phyloP scores from a whole-genome alignment of 2,113 vertebrate species.

The Phainopepla nitens region DNA sequence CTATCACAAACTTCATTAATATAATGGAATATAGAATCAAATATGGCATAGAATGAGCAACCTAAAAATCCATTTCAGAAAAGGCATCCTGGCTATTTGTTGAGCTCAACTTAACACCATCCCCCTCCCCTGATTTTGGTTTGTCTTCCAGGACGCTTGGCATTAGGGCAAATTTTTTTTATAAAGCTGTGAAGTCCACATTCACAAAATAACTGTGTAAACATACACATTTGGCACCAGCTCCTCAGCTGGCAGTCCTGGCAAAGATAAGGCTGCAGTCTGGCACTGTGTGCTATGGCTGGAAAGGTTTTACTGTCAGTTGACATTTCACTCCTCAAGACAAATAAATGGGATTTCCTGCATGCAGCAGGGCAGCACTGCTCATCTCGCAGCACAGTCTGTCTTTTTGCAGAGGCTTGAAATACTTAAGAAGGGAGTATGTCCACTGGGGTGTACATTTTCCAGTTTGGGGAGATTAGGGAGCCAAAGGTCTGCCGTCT shows the following conservation, averaged over 20 bases:
- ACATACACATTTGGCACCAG: not conserved
- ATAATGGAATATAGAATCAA: not conserved
- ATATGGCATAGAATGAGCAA: not conserved
- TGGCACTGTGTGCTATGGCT: not conserved
- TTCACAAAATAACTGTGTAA: not conserved
- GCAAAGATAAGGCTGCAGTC: not conserved
- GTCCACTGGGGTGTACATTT: not conserved
- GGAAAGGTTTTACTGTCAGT: not conserved
- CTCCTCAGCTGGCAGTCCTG: not conserved
- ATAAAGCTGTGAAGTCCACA: not conserved
- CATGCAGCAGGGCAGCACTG: not conserved
- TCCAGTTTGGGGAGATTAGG: slow-evolving; percentile 17
- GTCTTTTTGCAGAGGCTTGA: not conserved
- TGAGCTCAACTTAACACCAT: not conserved
- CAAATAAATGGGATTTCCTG: not conserved
- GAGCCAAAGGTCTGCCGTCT: slow-evolving; percentile 51
- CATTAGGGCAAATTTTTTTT: not conserved
- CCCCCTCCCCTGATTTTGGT: not conserved
- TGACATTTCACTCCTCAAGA: not conserved
- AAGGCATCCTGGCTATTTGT: not conserved
- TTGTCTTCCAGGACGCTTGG: not conserved
- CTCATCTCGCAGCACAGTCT: not conserved
- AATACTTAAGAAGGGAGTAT: not conserved
- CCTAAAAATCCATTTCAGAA: not conserved
- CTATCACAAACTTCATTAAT: not conserved